A percentile compares a stretch with the other conserved stretches of the same genome.
phyloP scores from a whole-genome alignment of 2,797 vertebrate genomes.

The Mionectes olivaceus region DNA sequence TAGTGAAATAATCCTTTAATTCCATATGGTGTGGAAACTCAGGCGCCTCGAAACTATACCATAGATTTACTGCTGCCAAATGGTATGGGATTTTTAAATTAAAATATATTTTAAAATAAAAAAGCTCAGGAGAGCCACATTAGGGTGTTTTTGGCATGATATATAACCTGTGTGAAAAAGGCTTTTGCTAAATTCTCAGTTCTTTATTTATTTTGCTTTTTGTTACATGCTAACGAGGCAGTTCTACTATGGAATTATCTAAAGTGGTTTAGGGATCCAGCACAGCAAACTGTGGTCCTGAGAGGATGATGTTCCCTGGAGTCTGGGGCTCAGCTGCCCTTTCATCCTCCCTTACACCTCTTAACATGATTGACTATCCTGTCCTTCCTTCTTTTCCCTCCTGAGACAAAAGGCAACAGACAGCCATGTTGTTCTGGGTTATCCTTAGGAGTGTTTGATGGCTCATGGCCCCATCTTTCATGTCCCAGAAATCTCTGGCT shows the following conservation, averaged over 20 bases:
- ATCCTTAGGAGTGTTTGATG: background rate
- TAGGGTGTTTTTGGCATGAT: background rate
- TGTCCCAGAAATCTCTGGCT: background rate
- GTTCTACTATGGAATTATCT: background rate
- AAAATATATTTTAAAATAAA: background rate
- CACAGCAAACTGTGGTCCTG: background rate
- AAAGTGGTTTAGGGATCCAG: background rate
- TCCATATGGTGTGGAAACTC: constrained; percentile 36
- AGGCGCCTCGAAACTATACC: background rate
- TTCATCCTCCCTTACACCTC: background rate
- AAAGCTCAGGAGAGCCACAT: background rate
- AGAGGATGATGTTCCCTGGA: background rate
- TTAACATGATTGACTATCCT: background rate
- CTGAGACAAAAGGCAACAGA: background rate
- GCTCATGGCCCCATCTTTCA: background rate
- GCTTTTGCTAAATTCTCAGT: background rate
- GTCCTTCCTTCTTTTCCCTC: background rate
- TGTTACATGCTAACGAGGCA: background rate
- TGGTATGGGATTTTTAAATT: constrained; percentile 15
- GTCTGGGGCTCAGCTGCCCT: constrained; percentile 29
- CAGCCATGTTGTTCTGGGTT: background rate
- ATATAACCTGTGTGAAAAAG: constrained; percentile 42
- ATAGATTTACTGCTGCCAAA: constrained; percentile 44
- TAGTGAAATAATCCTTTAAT: constrained; percentile 61
- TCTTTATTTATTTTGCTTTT: constrained; percentile 52